These are phyloP conservation scores for Pseudachorutes palmiensis DNA, from an alignment of 1,140 invertebrate genomes.

Conservation along the genomic window DNA sequence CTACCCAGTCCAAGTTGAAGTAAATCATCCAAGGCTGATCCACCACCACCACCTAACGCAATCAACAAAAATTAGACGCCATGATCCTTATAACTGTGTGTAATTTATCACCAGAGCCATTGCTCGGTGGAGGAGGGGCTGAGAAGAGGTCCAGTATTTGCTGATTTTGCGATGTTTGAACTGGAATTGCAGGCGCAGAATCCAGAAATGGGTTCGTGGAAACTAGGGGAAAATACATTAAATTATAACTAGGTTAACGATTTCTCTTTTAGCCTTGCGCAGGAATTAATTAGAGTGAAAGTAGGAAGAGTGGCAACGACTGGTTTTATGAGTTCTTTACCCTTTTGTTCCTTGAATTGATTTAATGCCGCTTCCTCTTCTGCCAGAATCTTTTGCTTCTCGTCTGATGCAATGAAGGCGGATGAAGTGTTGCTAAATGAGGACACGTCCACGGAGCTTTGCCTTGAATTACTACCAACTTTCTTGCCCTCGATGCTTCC, in stretches of 20 bases:
- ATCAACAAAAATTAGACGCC: background rate
- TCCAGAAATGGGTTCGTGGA: slow-evolving; percentile 37
- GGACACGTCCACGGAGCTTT: slow-evolving; percentile 36
- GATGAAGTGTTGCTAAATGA: slow-evolving; percentile 37
- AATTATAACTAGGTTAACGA: too few species aligned
- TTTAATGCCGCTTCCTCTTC: slow-evolving; percentile 92
- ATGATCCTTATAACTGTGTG: background rate
- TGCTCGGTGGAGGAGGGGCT: slow-evolving; percentile 42
- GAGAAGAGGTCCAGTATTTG: slow-evolving; percentile 72
- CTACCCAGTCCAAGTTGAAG: slow-evolving; percentile 24
- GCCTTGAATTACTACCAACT: slow-evolving; percentile 40
- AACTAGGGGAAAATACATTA: slow-evolving; percentile 16
- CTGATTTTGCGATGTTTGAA: slow-evolving; percentile 44
- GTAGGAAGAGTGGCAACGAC: too few species aligned
- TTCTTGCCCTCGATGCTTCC: slow-evolving; percentile 87
- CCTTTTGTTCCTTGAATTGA: slow-evolving; percentile 73
- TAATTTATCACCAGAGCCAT: too few species aligned
- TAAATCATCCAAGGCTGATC: slow-evolving; percentile 36
- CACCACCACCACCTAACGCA: slow-evolving; percentile 24
- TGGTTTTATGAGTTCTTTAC: slow-evolving; percentile 9
- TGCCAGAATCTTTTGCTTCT: slow-evolving; percentile 72
- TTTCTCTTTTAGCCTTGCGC: background rate
- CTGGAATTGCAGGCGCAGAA: slow-evolving; percentile 27
- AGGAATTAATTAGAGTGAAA: slow-evolving; percentile 16
- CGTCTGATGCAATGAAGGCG: slow-evolving; percentile 37